Percentiles rank a stretch among this genome's conserved stretches.
phyloP scores from a whole-genome alignment of 2,113 vertebrate species.

The Phaetusa simplex region DNA sequence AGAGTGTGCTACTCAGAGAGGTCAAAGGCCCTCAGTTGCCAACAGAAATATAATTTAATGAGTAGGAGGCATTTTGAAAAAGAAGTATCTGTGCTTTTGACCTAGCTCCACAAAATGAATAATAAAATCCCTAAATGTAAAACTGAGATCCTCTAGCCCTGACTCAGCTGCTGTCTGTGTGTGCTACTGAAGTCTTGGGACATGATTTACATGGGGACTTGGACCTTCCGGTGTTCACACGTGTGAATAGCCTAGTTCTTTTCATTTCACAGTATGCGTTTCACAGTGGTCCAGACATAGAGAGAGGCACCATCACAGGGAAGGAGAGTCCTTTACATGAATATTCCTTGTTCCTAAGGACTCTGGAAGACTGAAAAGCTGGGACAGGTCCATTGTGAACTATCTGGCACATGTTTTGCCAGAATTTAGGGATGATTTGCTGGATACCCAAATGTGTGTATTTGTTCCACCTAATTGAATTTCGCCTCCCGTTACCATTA shows the following conservation, averaged over 20 bases:
- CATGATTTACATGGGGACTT: neutral
- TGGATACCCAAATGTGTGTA: neutral
- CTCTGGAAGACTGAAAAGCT: neutral
- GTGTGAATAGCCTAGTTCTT: neutral
- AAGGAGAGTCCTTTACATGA: neutral
- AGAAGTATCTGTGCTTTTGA: neutral
- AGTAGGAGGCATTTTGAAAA: neutral
- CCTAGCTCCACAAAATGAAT: neutral
- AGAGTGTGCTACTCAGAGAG: neutral
- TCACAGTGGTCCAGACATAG: neutral
- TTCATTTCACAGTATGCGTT: neutral
- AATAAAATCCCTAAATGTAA: neutral
- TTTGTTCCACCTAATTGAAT: too few relatives aligned
- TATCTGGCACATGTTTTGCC: neutral
- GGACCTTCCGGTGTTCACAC: neutral
- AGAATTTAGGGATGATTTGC: neutral
- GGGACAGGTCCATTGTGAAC: neutral
- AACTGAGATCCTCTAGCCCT: neutral
- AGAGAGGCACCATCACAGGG: neutral
- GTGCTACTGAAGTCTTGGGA: neutral
- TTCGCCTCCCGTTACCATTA: too few relatives aligned
- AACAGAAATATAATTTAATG: slow-evolving; percentile 16
- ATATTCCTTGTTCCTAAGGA: neutral
- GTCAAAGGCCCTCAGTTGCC: slow-evolving; percentile 9
- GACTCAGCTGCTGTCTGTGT: neutral